These are phyloP conservation scores for Apamea crenata DNA, from an alignment of 2,888 invertebrate genomes.

Conservation along the genomic window DNA sequence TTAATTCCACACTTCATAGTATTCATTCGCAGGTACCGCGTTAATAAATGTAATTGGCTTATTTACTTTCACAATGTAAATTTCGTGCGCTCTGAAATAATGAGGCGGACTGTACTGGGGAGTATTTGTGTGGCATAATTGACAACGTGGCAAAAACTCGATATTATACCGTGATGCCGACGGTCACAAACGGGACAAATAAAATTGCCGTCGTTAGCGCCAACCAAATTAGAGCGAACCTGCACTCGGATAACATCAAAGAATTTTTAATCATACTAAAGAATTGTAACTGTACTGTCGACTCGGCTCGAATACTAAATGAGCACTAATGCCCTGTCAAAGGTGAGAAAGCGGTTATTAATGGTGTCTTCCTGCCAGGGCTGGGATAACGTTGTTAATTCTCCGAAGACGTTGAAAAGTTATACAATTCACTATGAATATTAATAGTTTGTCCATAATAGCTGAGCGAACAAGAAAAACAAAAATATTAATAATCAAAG, in stretches of 20 bases:
- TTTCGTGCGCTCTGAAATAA: constrained; percentile 42
- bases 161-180: constrained; percentile 47
- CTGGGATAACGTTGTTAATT: constrained; percentile 43
- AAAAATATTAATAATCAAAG: neutral
- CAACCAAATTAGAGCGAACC: constrained; percentile 64
- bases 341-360: constrained; percentile 58
- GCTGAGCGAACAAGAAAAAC: constrained; percentile 18
- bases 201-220: constrained; percentile 70
- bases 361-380: constrained; percentile 46
- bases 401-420: constrained; percentile 40
- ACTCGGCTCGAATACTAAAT: constrained; percentile 61
- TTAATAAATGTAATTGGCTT: constrained; percentile 27
- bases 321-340: constrained; percentile 49
- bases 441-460: constrained; percentile 35
- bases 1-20: constrained; percentile 14
- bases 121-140: constrained; percentile 34
- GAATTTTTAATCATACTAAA: constrained; percentile 68
- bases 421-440: constrained; percentile 47
- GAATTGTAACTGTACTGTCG: constrained; percentile 61
- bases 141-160: constrained; percentile 54
- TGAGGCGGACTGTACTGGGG: constrained; percentile 24
- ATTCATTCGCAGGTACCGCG: constrained; percentile 9
- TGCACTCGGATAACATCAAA: constrained; percentile 65
- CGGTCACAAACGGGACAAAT: constrained; percentile 59
- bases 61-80: constrained; percentile 44